Evolutionary conservation across 2,888 invertebrate species (phyloP).

Genomic region (Lissonota sp.): DNA sequence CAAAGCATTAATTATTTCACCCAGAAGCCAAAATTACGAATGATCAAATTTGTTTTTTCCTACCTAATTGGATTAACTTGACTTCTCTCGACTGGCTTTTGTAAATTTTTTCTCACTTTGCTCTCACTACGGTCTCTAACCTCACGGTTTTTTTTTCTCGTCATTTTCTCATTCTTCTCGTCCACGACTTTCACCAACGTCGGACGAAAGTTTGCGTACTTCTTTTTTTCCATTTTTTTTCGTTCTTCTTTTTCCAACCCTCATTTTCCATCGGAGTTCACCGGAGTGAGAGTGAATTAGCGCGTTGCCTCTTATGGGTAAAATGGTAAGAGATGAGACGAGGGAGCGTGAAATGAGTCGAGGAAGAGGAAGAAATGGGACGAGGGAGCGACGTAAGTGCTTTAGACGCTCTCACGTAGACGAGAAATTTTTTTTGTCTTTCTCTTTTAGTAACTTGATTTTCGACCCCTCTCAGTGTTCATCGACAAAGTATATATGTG

Average conservation of each 20-base stretch:
- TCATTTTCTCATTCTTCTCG: not conserved
- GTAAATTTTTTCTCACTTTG: not conserved
- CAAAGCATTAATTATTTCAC: constrained; percentile 28
- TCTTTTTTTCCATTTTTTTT: not conserved
- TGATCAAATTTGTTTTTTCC: not conserved
- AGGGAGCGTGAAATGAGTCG: not conserved
- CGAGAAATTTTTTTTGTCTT: constrained; percentile 14
- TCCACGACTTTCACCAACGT: constrained; percentile 4
- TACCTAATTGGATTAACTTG: not conserved
- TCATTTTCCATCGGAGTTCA: constrained; percentile 18
- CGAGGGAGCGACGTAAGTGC: constrained; percentile 35
- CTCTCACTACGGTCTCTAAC: not conserved
- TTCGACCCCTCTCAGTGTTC: constrained; percentile 15
- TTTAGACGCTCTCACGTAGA: constrained; percentile 35
- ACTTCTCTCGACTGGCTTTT: not conserved
- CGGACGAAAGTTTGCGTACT: constrained; percentile 5
- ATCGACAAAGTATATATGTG: too few species aligned
- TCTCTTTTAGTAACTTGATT: constrained; percentile 45
- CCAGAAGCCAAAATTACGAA: constrained; percentile 11
- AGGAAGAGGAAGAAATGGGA: not conserved
- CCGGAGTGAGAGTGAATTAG: constrained; percentile 49
- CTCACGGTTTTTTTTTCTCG: not conserved
- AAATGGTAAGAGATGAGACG: not conserved
- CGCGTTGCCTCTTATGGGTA: not conserved
- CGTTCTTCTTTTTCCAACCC: not conserved